Evolutionary conservation across 2,797 vertebrate species (phyloP), one percentile per base, ranked within the genome.

Genomic region (Hoplostethus atlanticus): DNA sequence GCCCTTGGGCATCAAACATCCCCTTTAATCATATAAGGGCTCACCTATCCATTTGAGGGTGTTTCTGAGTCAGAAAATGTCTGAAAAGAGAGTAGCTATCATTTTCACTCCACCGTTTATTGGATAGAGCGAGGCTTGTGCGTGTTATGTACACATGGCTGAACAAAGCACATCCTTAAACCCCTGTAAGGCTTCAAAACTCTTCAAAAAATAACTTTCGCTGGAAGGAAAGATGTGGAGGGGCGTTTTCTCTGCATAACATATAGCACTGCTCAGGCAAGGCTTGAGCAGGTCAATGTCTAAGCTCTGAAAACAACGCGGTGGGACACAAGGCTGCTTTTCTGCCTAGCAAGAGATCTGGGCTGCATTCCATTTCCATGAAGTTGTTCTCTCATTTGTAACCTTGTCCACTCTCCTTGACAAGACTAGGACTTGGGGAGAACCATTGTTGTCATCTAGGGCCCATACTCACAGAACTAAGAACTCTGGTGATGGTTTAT

Each of bases 201-300:
- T 56, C 62, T 76, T 85, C 71, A 70, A 81, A 74, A 81, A 74
- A 81, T 31, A 36, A 60, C 54, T 80, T 58, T 67, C 76, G 68
- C 81, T 69, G 25, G 36, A 64, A 46, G 57, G 16, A 53, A 69
- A 64, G 36, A 63, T 72, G 64, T 2, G 30, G 7, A 34, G 6
- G 34, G 4, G 34, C 6, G 34, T 72, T 57, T 83, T 74, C 67
- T 64, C 65, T 17, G 68, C 70, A 79, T 7, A 57, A 65, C 81
- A 54, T 53, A 54, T 64, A 71, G 71, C 17, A 0, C 38, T 51
- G 62, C 61, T 38, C 53, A 59, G 52, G 64, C 56, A 48, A 3
- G 58, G 68, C 76, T 64, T 25, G 36, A 69, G 64, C 71, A 15
- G 75, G 80, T 81, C 71, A 83, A 80, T 73, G 86, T 87, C 82